phyloP scores from a whole-genome alignment of 2,888 invertebrate genomes.

The Rapana venosa region DNA sequence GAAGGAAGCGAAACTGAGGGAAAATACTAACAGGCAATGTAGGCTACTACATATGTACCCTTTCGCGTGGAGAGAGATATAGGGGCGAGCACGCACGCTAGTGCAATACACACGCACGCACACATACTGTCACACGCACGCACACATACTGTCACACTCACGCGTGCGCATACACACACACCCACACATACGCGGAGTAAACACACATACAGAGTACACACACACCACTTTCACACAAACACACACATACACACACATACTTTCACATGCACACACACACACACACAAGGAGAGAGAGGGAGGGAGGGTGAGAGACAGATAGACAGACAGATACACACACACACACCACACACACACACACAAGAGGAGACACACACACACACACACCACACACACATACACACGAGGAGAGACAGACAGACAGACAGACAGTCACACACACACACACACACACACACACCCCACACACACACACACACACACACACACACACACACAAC shows the following conservation, averaged over 20 bases:
- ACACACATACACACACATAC: constrained; percentile 25
- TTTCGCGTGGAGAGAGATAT: no score
- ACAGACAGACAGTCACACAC: constrained; percentile 23
- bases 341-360: neutral
- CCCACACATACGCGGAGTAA: neutral
- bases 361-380: neutral
- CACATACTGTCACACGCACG: neutral
- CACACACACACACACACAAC: constrained; percentile 26
- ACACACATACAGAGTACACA: constrained; percentile 19
- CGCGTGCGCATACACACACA: constrained; percentile 14
- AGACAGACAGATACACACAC: neutral
- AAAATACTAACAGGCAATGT: no score
- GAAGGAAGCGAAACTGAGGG: no score
- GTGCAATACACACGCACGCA: neutral
- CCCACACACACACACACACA: constrained; percentile 21
- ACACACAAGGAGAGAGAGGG: no score
- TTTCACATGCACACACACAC: constrained; percentile 6
- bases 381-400: neutral
- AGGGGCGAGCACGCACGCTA: neutral
- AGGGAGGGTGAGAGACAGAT: no score
- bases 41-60: no score
- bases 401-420: neutral
- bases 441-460: constrained; percentile 19
- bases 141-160: neutral
- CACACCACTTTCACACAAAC: neutral